Evolutionary conservation across 2,797 vertebrate genomes (phyloP), one percentile per base, ranked within the genome.

Genomic region (Petrocephalus schoutedeni): DNA sequence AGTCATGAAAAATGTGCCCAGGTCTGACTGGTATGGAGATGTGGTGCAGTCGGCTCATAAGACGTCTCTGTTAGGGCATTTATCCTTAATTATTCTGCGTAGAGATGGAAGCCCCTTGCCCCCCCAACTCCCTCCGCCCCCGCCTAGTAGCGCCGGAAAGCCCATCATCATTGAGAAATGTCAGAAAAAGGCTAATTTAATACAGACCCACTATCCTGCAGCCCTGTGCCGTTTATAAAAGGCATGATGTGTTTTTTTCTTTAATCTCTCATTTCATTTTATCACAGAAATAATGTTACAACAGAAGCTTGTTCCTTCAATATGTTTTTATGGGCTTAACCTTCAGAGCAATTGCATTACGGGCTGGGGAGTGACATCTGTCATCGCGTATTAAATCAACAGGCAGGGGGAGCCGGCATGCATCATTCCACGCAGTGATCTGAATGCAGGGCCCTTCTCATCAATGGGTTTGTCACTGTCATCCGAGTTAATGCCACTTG

Each of bases 211-310:
- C n/a, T 6, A 53, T 87, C 45, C 56, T 58, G 53, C 23, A 86
- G 14, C 84, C 56, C 19, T 0, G 6, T 41, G 54, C 28, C 56
- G 21, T 86, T 59, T 59, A 58, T 86, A 58, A 56, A 86, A 57
- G 32, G 28, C 28, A 85, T 4, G 23, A 36, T 2, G 16, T 23
- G 57, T 51, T 32, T 85, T 56, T 57, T 85, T 86, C 16, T 87
- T 86, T 14, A 12, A 86, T 36, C 23, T 64, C 36, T 45, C 85
- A 86, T 86, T 95, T 95, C 92, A 95, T 95, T 95, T 95, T 93
- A 95, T 95, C 95, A 94, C 91, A 90, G 88, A 95, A 94, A 95
- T 94, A 94, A 94, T 89, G 91, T 91, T 91, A 90, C 91, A 87
- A 90, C 59, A 90, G 93, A 94, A 94, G 93, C 92, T 64, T 93